These are phyloP conservation scores for Ectemnius continuus DNA, from an alignment of 2,888 invertebrate genomes.

Conservation along the genomic window DNA sequence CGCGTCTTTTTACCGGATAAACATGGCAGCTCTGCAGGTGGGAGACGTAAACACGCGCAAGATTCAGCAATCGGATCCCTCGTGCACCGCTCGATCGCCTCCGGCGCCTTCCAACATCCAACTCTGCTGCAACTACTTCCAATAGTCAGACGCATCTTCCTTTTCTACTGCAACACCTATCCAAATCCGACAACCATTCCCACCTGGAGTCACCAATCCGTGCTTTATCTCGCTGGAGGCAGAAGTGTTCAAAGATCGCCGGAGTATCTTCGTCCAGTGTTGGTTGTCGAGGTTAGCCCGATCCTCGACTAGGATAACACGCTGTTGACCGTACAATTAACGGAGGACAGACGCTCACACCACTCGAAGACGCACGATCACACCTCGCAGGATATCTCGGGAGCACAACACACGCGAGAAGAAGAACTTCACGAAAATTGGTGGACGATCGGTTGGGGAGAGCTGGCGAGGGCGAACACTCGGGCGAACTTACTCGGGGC, in stretches of 20 bases:
- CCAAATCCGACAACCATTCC: too few species aligned
- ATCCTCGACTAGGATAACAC: not conserved
- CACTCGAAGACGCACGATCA: constrained; percentile 7
- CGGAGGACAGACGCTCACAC: not conserved
- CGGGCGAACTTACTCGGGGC: constrained; percentile 39
- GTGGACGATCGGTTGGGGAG: not conserved
- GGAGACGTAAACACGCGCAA: too few species aligned
- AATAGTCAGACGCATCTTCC: too few species aligned
- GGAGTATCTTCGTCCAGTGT: not conserved
- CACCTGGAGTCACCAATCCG: too few species aligned
- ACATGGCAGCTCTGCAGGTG: too few species aligned
- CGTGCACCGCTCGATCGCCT: too few species aligned
- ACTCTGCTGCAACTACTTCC: too few species aligned
- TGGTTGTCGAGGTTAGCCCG: too few species aligned
- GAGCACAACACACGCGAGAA: constrained; percentile 6
- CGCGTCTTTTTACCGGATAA: too few species aligned
- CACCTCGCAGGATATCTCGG: not conserved
- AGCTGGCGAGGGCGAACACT: constrained; percentile 8
- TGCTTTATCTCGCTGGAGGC: not conserved
- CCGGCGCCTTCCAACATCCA: too few species aligned
- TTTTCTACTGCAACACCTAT: too few species aligned
- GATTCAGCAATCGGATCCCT: too few species aligned
- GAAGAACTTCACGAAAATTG: not conserved
- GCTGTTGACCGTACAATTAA: not conserved
- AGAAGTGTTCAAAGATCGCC: not conserved